Percentiles rank a stretch among this genome's conserved stretches.
phyloP scores from a whole-genome alignment of 2,888 invertebrate species.

The Labia minor region DNA sequence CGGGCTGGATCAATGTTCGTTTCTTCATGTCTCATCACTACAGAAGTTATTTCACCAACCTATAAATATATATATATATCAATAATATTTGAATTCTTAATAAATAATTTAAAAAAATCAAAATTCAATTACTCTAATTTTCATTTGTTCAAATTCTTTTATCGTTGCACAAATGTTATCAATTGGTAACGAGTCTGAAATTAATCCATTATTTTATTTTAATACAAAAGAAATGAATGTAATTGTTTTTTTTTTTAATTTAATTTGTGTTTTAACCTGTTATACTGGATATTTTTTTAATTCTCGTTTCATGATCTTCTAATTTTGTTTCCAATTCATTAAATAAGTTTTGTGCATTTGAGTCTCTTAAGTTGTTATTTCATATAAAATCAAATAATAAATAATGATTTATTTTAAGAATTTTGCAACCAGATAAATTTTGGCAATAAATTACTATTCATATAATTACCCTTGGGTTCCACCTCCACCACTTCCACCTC shows the following conservation, averaged over 20 bases:
- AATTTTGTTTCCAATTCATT: neutral
- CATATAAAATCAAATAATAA: no score
- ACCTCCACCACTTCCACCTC: neutral
- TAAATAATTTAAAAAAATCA: no score
- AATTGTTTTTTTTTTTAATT: no score
- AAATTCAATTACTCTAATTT: constrained; percentile 15
- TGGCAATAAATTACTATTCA: neutral
- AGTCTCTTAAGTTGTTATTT: no score
- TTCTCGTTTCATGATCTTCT: neutral
- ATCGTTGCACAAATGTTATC: neutral
- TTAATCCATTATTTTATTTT: no score
- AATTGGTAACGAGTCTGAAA: constrained; percentile 17
- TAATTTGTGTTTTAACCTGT: neutral
- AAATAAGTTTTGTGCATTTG: no score
- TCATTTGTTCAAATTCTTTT: constrained; percentile 16
- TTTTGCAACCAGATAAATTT: neutral
- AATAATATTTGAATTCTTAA: no score
- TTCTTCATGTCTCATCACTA: constrained; percentile 3
- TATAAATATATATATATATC: neutral
- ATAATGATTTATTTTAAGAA: no score
- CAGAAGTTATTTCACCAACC: neutral
- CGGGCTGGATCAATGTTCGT: constrained; percentile 14
- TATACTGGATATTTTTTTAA: neutral
- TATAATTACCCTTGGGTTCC: neutral
- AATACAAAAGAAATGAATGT: no score